These are phyloP conservation scores for Nomia melanderi DNA, from an alignment of 1,140 invertebrate species.

Conservation along the genomic window DNA sequence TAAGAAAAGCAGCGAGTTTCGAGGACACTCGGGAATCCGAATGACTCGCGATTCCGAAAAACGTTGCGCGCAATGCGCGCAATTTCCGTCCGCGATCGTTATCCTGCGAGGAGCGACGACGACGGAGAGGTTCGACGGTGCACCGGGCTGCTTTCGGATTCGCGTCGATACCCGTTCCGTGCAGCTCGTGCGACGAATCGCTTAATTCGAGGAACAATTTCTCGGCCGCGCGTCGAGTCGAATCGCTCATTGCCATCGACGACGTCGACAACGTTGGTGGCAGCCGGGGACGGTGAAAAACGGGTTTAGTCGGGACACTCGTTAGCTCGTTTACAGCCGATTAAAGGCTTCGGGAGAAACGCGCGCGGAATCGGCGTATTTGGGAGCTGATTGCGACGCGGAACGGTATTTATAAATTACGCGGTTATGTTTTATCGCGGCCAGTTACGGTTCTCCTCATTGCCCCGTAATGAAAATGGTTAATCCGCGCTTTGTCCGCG, in stretches of 20 bases:
- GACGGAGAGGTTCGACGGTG: neutral
- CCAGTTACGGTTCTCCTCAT: neutral
- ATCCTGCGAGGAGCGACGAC: neutral
- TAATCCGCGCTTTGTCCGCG: neutral
- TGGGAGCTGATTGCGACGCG: conserved; percentile 44
- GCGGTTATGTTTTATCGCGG: conserved; percentile 11
- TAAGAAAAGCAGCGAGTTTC: no score
- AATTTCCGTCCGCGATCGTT: no score
- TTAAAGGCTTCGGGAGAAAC: conserved; percentile 40
- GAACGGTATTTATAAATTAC: conserved; percentile 55
- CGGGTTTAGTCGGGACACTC: conserved; percentile 44
- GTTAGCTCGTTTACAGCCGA: conserved; percentile 52
- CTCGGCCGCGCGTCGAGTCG: neutral
- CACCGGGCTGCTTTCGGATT: no score
- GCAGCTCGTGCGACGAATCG: conserved; percentile 51
- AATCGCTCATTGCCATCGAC: conserved; percentile 9
- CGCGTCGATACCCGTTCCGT: neutral
- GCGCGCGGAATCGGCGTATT: conserved; percentile 38
- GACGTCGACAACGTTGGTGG: conserved; percentile 46
- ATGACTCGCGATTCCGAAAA: no score
- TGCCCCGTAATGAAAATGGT: conserved; percentile 19
- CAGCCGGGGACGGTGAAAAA: conserved; percentile 42
- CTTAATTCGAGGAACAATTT: conserved; percentile 46
- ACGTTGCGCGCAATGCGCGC: no score
- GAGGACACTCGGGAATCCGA: no score